A percentile compares a stretch with the other conserved stretches of the same genome.
These are phyloP conservation scores for Eriocheir sinensis DNA, from an alignment of 1,140 invertebrate genomes.

Conservation along the genomic window DNA sequence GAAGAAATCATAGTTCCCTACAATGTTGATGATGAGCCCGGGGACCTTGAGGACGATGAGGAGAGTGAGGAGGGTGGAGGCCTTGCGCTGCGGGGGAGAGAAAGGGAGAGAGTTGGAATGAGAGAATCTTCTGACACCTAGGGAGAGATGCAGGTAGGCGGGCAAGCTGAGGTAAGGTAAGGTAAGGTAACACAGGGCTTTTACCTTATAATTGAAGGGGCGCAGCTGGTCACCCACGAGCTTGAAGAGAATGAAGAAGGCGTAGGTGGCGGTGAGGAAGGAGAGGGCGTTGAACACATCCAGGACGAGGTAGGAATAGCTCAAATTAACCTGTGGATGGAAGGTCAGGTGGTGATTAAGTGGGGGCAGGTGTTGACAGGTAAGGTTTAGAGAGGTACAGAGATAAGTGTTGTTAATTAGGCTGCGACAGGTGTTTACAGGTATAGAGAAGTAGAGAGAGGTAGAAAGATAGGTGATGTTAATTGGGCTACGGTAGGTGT, in stretches of 20 bases:
- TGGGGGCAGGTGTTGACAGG: neutral
- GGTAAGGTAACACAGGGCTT: neutral
- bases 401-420: too few species aligned
- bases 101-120: too few species aligned
- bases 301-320: constrained; percentile 48
- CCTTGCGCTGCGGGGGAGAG: constrained; percentile 42
- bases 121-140: too few species aligned
- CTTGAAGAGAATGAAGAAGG: neutral
- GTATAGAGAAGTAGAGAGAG: neutral
- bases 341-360: too few species aligned
- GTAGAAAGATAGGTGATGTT: neutral
- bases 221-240: constrained; percentile 6
- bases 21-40: neutral
- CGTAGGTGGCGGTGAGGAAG: constrained; percentile 44
- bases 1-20: constrained; percentile 50
- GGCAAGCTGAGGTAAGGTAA: neutral
- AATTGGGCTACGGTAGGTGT: neutral
- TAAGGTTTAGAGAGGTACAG: neutral
- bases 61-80: constrained; percentile 34
- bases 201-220: constrained; percentile 53
- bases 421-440: neutral
- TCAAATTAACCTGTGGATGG: neutral
- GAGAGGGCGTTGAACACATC: constrained; percentile 34
- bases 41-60: constrained; percentile 29
- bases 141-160: neutral